Conservation (phyloP, 2,888 invertebrate species). For the Idaea aversata region DNA sequence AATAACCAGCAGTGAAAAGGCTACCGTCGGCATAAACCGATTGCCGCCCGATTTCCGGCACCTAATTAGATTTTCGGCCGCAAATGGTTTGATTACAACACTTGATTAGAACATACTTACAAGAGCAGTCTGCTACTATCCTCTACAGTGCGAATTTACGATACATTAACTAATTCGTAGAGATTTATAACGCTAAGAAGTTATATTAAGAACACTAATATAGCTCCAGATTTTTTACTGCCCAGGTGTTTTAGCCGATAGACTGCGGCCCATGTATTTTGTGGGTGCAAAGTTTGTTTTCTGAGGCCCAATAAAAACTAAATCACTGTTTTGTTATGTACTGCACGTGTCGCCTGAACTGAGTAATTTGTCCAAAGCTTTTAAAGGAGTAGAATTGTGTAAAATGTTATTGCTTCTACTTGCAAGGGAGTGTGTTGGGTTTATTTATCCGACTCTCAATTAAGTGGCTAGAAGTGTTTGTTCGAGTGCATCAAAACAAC, state of each 20-base stretch:
- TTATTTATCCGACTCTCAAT: neutral
- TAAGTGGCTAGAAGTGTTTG: neutral
- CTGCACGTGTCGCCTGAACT: neutral
- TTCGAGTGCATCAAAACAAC: neutral
- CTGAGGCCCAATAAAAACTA: too few species aligned
- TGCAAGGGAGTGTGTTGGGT: neutral
- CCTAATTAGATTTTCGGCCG: slow-evolving; percentile 49
- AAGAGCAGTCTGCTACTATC: neutral
- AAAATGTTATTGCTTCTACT: neutral
- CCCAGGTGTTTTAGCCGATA: too few species aligned
- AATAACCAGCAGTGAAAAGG: slow-evolving; percentile 40
- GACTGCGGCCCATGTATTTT: too few species aligned
- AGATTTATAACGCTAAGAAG: too few species aligned
- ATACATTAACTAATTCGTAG: neutral
- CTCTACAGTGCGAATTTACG: slow-evolving; percentile 3
- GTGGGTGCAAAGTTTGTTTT: too few species aligned
- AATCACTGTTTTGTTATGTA: neutral
- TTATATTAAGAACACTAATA: too few species aligned
- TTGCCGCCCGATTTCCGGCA: slow-evolving; percentile 44
- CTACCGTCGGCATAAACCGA: slow-evolving; percentile 36
- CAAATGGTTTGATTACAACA: slow-evolving; percentile 34
- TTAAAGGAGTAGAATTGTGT: too few species aligned
- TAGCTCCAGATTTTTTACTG: too few species aligned
- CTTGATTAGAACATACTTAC: slow-evolving; percentile 27
- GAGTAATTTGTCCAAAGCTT: neutral